phyloP scores from a whole-genome alignment of 1,140 invertebrate species.

The Spodoptera frugiperda region DNA sequence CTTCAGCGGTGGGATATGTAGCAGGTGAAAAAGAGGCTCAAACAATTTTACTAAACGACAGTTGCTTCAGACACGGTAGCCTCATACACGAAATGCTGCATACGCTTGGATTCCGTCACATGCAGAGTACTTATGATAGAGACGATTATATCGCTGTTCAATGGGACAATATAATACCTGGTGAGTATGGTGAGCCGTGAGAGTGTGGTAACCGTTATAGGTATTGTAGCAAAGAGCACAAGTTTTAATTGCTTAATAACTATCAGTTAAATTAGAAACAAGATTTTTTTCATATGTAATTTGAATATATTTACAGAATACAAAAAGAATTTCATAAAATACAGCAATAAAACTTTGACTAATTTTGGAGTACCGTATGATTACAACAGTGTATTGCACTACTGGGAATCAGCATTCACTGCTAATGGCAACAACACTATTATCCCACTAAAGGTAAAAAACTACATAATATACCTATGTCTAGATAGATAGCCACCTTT shows the following conservation, averaged over 20 bases:
- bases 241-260: too few relatives aligned
- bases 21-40: slow-evolving; percentile 72
- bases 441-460: slow-evolving; percentile 71
- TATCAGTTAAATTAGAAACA: too few relatives aligned
- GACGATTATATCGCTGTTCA: slow-evolving; percentile 89
- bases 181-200: slow-evolving; percentile 51
- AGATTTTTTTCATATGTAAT: too few relatives aligned
- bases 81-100: slow-evolving; percentile 90
- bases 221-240: not conserved
- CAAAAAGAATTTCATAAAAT: slow-evolving; percentile 91
- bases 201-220: too few relatives aligned
- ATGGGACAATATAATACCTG: slow-evolving; percentile 89
- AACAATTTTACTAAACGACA: slow-evolving; percentile 80
- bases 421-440: slow-evolving; percentile 89
- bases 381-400: slow-evolving; percentile 91
- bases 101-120: slow-evolving; percentile 90
- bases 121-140: slow-evolving; percentile 90
- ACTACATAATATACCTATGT: not conserved
- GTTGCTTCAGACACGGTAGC: slow-evolving; percentile 85
- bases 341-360: slow-evolving; percentile 87
- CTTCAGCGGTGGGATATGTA: slow-evolving; percentile 81
- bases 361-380: slow-evolving; percentile 89
- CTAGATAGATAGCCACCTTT: slow-evolving; percentile 76
- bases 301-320: slow-evolving; percentile 76
- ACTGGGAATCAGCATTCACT: slow-evolving; percentile 89